Conservation (phyloP, 2,888 invertebrate species). For the Orchesella flavescens region DNA sequence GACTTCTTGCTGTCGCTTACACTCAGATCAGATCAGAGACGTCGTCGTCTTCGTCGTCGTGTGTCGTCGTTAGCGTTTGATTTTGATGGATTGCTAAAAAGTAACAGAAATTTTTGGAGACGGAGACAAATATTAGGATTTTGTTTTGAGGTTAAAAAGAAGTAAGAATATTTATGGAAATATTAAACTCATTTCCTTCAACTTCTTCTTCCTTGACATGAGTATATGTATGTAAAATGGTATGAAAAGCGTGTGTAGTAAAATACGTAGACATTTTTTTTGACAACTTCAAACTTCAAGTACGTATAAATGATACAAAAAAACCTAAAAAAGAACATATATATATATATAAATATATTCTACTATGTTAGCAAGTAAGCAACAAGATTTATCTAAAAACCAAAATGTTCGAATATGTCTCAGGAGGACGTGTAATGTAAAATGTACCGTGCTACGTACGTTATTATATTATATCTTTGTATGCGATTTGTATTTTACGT, state of each 20-base stretch:
- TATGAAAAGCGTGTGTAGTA: background rate
- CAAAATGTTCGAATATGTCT: conserved; percentile 59
- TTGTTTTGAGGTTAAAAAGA: too few relatives aligned
- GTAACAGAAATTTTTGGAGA: background rate
- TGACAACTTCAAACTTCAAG: background rate
- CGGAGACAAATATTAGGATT: too few relatives aligned
- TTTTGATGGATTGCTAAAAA: background rate
- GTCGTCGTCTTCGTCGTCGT: too few relatives aligned
- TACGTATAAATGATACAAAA: conserved; percentile 7
- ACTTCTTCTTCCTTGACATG: too few relatives aligned
- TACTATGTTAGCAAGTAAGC: background rate
- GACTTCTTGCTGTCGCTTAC: conserved; percentile 37
- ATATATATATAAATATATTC: too few relatives aligned
- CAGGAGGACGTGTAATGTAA: conserved; percentile 35
- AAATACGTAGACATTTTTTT: background rate
- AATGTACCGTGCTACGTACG: background rate
- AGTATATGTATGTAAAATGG: too few relatives aligned
- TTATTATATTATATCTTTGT: background rate
- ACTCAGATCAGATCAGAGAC: too few relatives aligned
- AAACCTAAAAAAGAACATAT: background rate
- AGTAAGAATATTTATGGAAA: too few relatives aligned
- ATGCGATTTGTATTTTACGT: background rate
- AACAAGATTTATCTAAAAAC: background rate
- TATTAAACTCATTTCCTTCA: too few relatives aligned
- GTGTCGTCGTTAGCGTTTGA: conserved; percentile 16